Evolutionary conservation across 2,113 vertebrate genomes (phyloP).

Genomic region (Prunella himalayana): DNA sequence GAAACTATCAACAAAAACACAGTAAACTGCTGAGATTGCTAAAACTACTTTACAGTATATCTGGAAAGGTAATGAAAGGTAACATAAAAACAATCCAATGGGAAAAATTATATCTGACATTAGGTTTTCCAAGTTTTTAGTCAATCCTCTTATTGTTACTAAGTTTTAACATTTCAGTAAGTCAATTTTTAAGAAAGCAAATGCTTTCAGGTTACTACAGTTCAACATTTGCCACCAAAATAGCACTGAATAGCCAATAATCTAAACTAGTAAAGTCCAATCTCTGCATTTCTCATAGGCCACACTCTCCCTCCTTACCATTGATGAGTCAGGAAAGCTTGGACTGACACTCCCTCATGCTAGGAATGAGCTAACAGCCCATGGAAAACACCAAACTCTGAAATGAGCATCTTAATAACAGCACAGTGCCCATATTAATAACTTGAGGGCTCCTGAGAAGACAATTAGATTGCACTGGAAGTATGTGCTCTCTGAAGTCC

Average conservation of each 20-base stretch:
- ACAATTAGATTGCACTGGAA: background rate
- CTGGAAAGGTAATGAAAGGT: background rate
- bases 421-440: background rate
- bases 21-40: background rate
- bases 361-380: background rate
- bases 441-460: background rate
- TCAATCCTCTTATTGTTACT: background rate
- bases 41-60: background rate
- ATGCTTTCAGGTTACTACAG: background rate
- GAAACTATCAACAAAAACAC: background rate
- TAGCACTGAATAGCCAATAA: background rate
- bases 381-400: background rate
- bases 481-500: background rate
- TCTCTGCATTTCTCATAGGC: background rate
- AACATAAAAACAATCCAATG: background rate
- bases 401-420: background rate
- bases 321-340: background rate
- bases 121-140: background rate
- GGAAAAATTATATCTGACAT: background rate
- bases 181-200: background rate
- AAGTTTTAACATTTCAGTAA: background rate
- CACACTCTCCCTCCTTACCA: background rate
- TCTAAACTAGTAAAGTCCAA: background rate
- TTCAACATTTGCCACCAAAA: background rate
- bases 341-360: background rate